Percentiles rank a stretch among this genome's conserved stretches.
Conservation (phyloP, 1,140 invertebrate species). For the Anastrepha ludens region DNA sequence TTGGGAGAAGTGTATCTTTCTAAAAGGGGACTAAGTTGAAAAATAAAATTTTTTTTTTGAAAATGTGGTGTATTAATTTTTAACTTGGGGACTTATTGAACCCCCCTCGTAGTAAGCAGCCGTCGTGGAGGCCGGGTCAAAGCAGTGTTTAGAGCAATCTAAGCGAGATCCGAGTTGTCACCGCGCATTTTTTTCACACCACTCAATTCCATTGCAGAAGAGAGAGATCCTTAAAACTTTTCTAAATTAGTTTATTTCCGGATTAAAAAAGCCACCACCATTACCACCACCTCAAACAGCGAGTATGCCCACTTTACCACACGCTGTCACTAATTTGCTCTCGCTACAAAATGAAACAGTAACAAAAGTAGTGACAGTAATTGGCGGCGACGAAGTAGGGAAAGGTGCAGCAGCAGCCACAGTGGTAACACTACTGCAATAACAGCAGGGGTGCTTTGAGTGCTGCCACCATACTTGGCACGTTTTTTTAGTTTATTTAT, state of each 20-base stretch:
- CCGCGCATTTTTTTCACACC: not conserved
- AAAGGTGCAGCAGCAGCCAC: not conserved
- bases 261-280: not conserved
- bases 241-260: slow-evolving; percentile 19
- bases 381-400: not conserved
- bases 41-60: too few species aligned
- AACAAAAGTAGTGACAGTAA: slow-evolving; percentile 30
- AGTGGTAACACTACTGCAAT: not conserved
- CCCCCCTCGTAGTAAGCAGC: too few species aligned
- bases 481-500: not conserved
- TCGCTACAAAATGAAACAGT: slow-evolving; percentile 17
- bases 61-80: too few species aligned
- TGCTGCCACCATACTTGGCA: not conserved
- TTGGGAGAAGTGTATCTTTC: too few species aligned
- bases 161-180: too few species aligned
- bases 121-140: too few species aligned
- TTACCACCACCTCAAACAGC: too few species aligned
- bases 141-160: too few species aligned
- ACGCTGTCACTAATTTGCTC: not conserved
- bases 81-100: too few species aligned
- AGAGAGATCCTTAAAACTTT: not conserved
- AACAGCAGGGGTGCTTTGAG: slow-evolving; percentile 15
- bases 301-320: not conserved
- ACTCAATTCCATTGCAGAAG: not conserved
- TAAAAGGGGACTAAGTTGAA: too few species aligned